phyloP scores from a whole-genome alignment of 2,888 invertebrate species.

The Dastarcus helophoroides region DNA sequence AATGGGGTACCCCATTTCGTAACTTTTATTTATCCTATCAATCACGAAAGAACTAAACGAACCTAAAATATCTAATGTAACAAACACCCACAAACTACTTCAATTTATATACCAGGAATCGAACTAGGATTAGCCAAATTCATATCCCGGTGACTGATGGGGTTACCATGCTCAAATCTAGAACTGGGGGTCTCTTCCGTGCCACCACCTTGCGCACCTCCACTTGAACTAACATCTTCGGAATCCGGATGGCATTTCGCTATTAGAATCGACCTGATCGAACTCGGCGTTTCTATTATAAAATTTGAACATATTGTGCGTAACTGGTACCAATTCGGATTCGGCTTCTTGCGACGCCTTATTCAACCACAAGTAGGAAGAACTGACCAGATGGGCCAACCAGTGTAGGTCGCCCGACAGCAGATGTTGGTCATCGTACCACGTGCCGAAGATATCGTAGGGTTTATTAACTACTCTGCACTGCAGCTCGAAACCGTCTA shows the following conservation, averaged over 20 bases:
- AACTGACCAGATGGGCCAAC: constrained; percentile 62
- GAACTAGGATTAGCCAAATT: not conserved
- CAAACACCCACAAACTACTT: too few relatives aligned
- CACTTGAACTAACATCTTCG: constrained; percentile 27
- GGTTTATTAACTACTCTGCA: constrained; percentile 72
- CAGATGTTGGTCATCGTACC: constrained; percentile 72
- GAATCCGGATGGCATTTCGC: constrained; percentile 52
- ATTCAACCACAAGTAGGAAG: constrained; percentile 67
- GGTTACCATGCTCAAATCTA: constrained; percentile 38
- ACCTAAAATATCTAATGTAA: too few relatives aligned
- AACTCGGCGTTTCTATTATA: constrained; percentile 72
- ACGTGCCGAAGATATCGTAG: constrained; percentile 81
- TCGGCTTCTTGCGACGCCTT: constrained; percentile 71
- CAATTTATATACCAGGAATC: too few relatives aligned
- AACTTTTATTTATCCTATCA: constrained; percentile 4
- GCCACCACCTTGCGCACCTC: constrained; percentile 21
- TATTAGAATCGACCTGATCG: constrained; percentile 64
- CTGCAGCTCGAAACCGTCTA: constrained; percentile 52
- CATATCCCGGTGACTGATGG: constrained; percentile 42
- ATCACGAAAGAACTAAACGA: too few relatives aligned
- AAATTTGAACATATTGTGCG: constrained; percentile 57
- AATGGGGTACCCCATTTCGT: constrained; percentile 47
- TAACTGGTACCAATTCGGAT: constrained; percentile 67
- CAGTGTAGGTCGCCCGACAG: constrained; percentile 72
- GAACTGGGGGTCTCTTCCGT: constrained; percentile 15